Evolutionary conservation across 2,797 vertebrate genomes (phyloP).

Genomic region (Spinus pinus): DNA sequence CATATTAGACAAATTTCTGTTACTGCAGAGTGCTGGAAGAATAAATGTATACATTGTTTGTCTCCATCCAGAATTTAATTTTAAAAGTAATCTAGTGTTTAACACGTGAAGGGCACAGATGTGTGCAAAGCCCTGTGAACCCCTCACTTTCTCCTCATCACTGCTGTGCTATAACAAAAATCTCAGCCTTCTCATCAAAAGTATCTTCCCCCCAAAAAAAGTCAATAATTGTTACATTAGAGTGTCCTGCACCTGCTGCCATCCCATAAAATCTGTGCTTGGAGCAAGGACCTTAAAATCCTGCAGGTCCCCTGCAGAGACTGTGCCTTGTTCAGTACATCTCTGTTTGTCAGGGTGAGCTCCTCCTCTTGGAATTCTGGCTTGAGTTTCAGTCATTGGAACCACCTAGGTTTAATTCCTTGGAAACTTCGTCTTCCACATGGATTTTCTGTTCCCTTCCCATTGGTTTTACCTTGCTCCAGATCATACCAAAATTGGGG

Average conservation of each 20-base stretch:
- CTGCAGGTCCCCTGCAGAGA: not conserved
- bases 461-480: not conserved
- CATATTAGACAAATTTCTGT: not conserved
- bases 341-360: not conserved
- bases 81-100: not conserved
- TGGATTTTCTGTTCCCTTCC: not conserved
- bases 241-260: not conserved
- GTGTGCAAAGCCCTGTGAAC: not conserved
- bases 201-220: accelerated
- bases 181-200: not conserved
- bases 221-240: not conserved
- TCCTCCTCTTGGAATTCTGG: not conserved
- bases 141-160: accelerated
- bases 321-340: not conserved
- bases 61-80: not conserved
- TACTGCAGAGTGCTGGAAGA: not conserved
- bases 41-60: not conserved
- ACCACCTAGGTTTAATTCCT: not conserved
- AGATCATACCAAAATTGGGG: accelerated
- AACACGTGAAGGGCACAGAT: accelerated
- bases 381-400: not conserved
- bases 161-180: not conserved
- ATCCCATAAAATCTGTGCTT: not conserved
- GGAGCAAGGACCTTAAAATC: not conserved
- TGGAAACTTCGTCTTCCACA: not conserved